Evolutionary conservation across 2,797 vertebrate genomes (phyloP).

Genomic region (Astyanax mexicanus): DNA sequence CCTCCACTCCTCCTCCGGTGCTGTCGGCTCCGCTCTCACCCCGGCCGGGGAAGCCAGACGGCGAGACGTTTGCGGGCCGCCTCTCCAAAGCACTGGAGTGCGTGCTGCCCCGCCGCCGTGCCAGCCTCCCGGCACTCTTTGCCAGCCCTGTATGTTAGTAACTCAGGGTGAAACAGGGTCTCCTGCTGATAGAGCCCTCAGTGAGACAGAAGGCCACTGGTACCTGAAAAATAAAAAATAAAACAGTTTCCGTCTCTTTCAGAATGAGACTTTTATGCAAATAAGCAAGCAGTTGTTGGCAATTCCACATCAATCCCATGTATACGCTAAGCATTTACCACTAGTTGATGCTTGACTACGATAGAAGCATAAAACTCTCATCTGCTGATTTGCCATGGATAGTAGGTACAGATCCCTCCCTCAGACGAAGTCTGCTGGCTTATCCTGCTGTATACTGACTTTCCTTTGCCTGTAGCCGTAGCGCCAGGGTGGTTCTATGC

Average conservation of each 20-base stretch:
- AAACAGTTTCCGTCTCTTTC: too few relatives aligned
- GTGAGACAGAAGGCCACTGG: slow-evolving; percentile 35
- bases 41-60: slow-evolving; percentile 83
- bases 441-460: too few relatives aligned
- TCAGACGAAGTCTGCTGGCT: too few relatives aligned
- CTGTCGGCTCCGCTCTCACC: slow-evolving; percentile 72
- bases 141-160: slow-evolving; percentile 93
- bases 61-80: slow-evolving; percentile 93
- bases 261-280: neutral
- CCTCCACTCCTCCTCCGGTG: slow-evolving; percentile 89
- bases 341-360: too few relatives aligned
- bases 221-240: slow-evolving; percentile 57
- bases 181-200: slow-evolving; percentile 40
- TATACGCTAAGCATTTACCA: too few relatives aligned
- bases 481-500: too few relatives aligned
- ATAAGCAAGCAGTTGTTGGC: too few relatives aligned
- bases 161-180: slow-evolving; percentile 60
- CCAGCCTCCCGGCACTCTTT: slow-evolving; percentile 97
- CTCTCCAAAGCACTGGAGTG: slow-evolving; percentile 97
- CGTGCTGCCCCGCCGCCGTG: slow-evolving; percentile 91
- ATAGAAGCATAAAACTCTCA: too few relatives aligned
- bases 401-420: too few relatives aligned
- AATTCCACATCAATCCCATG: too few relatives aligned
- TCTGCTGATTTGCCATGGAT: too few relatives aligned
- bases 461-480: too few relatives aligned